Evolutionary conservation across 2,888 invertebrate genomes (phyloP), one percentile per base, ranked within the genome.

Genomic region (Andrena haemorrhoa): DNA sequence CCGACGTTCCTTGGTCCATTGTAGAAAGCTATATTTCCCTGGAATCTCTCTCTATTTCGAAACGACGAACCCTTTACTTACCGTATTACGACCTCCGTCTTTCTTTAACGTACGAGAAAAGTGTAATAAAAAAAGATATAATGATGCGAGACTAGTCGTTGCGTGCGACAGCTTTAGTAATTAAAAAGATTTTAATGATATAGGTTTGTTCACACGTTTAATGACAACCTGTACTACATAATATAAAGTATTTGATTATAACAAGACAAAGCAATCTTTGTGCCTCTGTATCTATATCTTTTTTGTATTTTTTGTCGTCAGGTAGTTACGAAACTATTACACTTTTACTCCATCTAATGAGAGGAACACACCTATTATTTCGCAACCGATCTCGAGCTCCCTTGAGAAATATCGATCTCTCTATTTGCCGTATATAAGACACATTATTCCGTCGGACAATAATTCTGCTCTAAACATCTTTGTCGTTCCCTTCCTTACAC

Each of bases 171-270:
- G 10, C 29, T 71, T 71, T 26, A 56, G 51, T 77, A 75, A 83
- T 75, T 76, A 66, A 82, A 82, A 78, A 75, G 75, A 65, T 68
- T 78, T 72, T 74, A 76, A 82, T 75, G 71, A 72, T 79, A 65
- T 84, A 86, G 79, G 72, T 84, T 87, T 84, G 84, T 83, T 88
- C 87, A 87, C 83, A 87, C 86, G 84, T 88, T 88, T 88, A 88
- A 88, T 88, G 86, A 84, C 87, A 87, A 88, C 79, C 87, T 88
- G 86, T 87, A 84, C 87, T 88, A 88, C 87, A 88, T 87, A 84
- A 88, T 88, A 88, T 84, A 88, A 88, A 88, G 87, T 88, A 87
- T 88, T 88, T 88, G 87, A 88, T 88, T 86, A 86, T 88, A 88
- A 88, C 86, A 87, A 88, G 87, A 86, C 87, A 84, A 88, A 88